Conservation (phyloP, 2,113 vertebrate species). For the Oreotrochilus melanogaster region DNA sequence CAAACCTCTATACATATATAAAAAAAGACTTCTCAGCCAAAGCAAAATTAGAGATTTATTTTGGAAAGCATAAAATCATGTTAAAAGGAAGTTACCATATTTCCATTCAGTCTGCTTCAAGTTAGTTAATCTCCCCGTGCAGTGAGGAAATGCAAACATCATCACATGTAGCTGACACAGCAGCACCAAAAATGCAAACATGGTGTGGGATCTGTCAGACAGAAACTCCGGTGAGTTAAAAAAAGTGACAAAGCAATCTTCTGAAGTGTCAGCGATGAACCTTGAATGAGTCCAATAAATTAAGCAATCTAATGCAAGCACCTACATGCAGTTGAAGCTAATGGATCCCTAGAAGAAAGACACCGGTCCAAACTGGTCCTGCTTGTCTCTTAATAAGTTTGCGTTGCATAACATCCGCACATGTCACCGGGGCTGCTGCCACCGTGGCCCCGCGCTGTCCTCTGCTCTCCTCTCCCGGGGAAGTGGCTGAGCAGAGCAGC, state of each 20-base stretch:
- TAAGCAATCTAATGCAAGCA: not conserved
- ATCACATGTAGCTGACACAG: constrained; percentile 74
- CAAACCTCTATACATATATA: not conserved
- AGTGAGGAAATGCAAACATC: constrained; percentile 74
- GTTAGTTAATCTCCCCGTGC: constrained; percentile 35
- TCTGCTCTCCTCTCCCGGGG: not conserved
- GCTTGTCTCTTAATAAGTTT: not conserved
- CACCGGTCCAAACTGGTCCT: constrained; percentile 9
- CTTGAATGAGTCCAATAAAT: not conserved
- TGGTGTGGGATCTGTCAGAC: constrained; percentile 73
- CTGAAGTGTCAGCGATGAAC: not conserved
- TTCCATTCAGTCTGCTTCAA: constrained; percentile 8
- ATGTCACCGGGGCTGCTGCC: not conserved
- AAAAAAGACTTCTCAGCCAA: not conserved
- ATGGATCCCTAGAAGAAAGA: not conserved
- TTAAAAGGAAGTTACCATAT: constrained; percentile 76
- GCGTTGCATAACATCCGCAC: not conserved
- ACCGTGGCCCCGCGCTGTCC: accelerated
- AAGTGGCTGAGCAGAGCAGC: not conserved
- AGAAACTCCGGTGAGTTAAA: not conserved
- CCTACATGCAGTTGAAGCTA: not conserved
- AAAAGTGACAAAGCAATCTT: not conserved
- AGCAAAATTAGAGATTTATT: not conserved
- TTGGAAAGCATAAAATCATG: not conserved
- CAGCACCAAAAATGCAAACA: constrained; percentile 77